A percentile compares a stretch with the other conserved stretches of the same genome.
These are phyloP conservation scores for Amphibalanus amphitrite DNA, from an alignment of 1,140 invertebrate genomes.

Conservation along the genomic window DNA sequence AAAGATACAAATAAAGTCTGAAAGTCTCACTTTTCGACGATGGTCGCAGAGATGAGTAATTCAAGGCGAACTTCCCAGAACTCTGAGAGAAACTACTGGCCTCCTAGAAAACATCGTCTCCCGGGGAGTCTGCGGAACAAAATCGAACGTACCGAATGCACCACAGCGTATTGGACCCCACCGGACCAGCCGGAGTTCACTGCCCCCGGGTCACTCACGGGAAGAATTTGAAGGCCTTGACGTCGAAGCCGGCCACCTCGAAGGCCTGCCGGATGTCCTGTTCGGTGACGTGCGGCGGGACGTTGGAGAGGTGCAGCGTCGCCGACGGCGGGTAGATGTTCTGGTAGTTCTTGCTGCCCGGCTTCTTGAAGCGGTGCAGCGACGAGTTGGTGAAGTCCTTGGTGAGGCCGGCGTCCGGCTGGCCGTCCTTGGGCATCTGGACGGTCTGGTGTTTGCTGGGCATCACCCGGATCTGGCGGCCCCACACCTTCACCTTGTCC, in stretches of 20 bases:
- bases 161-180: constrained; percentile 6
- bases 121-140: constrained; percentile 8
- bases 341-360: constrained; percentile 97
- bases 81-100: no score
- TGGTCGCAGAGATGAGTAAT: no score
- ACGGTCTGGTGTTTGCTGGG: constrained; percentile 94
- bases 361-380: constrained; percentile 91
- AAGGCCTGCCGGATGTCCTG: constrained; percentile 81
- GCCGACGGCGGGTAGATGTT: constrained; percentile 98
- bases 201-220: constrained; percentile 83
- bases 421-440: constrained; percentile 96
- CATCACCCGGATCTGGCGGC: constrained; percentile 91
- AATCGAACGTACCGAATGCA: not conserved
- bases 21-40: no score
- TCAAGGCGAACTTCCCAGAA: no score
- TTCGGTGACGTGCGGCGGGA: constrained; percentile 79
- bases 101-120: not conserved
- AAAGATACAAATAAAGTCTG: no score
- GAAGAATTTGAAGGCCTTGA: constrained; percentile 86
- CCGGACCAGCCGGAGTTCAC: constrained; percentile 3
- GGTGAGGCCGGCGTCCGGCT: constrained; percentile 92
- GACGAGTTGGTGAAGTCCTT: constrained; percentile 94
- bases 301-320: constrained; percentile 97
- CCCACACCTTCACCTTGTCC: constrained; percentile 91
- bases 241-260: constrained; percentile 58